These are phyloP conservation scores for Danio rerio DNA, from an alignment of 2,113 vertebrate genomes.

Conservation along the genomic window GRCz12tu NC_133194.1:3512001-3512500, in stretches of 20 bases:
- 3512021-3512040: too few species aligned
- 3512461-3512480: constrained; percentile 27
- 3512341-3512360: too few species aligned
- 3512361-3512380: too few species aligned
- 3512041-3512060: too few species aligned
- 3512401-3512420: constrained; percentile 8
- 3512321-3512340: constrained; percentile 41
- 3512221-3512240: background rate
- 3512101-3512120: too few species aligned
- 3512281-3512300: constrained; percentile 36
- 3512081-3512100: too few species aligned
- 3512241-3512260: background rate
- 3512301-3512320: constrained; percentile 31
- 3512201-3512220: constrained; percentile 25
- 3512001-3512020: too few species aligned
- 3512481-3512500: constrained; percentile 43
- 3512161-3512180: constrained; percentile 46
- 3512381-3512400: background rate
- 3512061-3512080: too few species aligned
- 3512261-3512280: background rate
- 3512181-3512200: constrained; percentile 42
- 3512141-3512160: constrained; percentile 50
- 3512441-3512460: background rate
- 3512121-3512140: constrained; percentile 23
- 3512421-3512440: constrained; percentile 3